Evolutionary conservation across 1,140 invertebrate species (phyloP), one percentile per base, ranked within the genome.

Genomic region (Listronotus bonariensis): DNA sequence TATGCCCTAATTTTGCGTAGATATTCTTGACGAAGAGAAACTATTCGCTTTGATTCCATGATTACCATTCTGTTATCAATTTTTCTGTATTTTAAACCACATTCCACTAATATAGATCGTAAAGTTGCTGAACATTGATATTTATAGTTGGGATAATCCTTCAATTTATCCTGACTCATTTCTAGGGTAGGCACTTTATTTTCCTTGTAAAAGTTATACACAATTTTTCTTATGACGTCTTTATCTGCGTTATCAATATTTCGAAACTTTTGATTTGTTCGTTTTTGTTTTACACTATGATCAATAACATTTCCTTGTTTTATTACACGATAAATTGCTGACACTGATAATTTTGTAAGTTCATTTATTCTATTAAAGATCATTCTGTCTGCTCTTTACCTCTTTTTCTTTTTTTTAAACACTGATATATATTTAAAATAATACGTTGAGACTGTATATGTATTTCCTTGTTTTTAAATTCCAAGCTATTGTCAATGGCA

Each of bases 201-300:
- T 31, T 43, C 40, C n/a, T 57, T 43, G 31, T 26, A 57, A 57
- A 57, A 57, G n/a, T 43, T 17, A n/a, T 57, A 45, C 11, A 57
- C 14, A 45, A 57, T 43, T 0, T 20, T 6, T n/a, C 54, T 17
- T 26, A 57, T 45, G 14, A 31, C 17, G 7, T 57, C 15, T 45
- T 15, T 43, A 14, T 0, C 3, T 0, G 10, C 20, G 0, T 3
- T 12, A 32, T 57, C 53, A 41, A 55, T 17, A 6, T 40, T 38
- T 42, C 40, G 40, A 12, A 55, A 20, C 11, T 55, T 55, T 41
- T 41, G n/a, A 0, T 8, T 14, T 15, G 10, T 11, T 41, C 38
- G 3, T 55, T 57, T 57, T 9, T 40, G 6, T 31, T 57, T 45
- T 14, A 57, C 7, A 6, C 0, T 17, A 40, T 40, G 17, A 32